Evolutionary conservation across 2,888 invertebrate genomes (phyloP).

Genomic region (Nephrotoma appendiculata): DNA sequence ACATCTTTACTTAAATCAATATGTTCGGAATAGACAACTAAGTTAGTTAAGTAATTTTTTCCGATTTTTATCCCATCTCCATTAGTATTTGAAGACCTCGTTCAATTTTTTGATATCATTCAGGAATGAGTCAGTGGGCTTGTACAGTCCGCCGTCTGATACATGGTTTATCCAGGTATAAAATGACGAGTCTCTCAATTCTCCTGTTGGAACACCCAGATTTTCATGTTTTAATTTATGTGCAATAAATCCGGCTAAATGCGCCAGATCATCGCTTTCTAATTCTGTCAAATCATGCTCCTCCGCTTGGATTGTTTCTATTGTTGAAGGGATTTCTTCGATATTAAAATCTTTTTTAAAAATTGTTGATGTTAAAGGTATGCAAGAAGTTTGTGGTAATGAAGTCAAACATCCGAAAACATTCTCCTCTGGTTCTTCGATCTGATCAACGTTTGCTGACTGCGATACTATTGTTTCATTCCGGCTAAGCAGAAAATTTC

Average conservation of each 20-base stretch:
- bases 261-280: conserved; percentile 15
- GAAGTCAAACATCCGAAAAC: background rate
- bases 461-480: conserved; percentile 12
- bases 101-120: background rate
- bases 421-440: background rate
- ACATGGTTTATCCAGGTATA: background rate
- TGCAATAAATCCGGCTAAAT: conserved; percentile 15
- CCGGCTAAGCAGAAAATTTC: conserved; percentile 5
- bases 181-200: background rate
- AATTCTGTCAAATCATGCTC: conserved; percentile 9
- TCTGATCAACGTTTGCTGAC: conserved; percentile 6
- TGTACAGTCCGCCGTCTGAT: too few species aligned
- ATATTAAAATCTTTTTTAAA: background rate
- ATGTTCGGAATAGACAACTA: too few species aligned
- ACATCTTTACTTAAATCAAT: too few species aligned
- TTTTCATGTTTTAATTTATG: conserved; percentile 7
- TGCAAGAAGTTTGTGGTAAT: background rate
- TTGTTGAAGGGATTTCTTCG: background rate
- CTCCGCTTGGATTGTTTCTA: background rate
- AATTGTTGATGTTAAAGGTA: background rate
- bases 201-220: background rate
- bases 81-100: background rate
- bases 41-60: too few species aligned
- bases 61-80: background rate
- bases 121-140: too few species aligned